These are phyloP conservation scores for Irena cyanogastra DNA, from an alignment of 2,113 vertebrate species.

Conservation along the genomic window DNA sequence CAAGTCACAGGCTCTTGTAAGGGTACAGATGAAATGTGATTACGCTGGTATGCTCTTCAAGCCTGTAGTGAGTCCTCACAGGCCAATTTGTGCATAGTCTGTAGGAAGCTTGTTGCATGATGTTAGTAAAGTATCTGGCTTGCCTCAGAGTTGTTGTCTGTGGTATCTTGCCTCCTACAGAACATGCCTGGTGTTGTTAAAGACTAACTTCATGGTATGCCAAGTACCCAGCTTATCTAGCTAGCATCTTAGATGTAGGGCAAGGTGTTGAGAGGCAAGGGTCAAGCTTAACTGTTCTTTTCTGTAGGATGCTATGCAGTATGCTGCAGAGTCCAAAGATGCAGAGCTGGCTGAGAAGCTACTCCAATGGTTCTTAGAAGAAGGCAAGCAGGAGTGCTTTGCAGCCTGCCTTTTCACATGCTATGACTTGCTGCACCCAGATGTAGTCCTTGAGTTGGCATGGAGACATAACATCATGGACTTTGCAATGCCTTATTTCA, in stretches of 20 bases:
- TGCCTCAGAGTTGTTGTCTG: neutral
- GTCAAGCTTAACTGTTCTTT: neutral
- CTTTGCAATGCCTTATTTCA: constrained; percentile 90
- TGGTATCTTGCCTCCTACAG: neutral
- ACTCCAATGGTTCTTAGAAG: constrained; percentile 89
- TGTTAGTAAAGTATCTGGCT: neutral
- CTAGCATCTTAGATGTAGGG: neutral
- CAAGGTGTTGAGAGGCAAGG: neutral
- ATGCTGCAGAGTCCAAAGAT: constrained; percentile 85
- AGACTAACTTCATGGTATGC: neutral
- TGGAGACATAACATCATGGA: constrained; percentile 87
- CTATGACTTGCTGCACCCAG: constrained; percentile 85
- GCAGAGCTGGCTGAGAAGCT: constrained; percentile 82
- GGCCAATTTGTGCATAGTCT: neutral
- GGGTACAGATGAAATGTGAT: neutral
- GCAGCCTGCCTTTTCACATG: constrained; percentile 86
- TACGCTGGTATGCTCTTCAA: neutral
- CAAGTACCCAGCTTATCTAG: neutral
- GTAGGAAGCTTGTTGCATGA: neutral
- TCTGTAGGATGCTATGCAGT: constrained; percentile 86
- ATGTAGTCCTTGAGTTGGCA: constrained; percentile 86
- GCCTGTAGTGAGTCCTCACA: neutral
- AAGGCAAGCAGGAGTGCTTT: constrained; percentile 86
- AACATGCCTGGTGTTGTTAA: neutral
- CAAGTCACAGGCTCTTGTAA: neutral